Conservation (phyloP, 2,797 vertebrate species). For the Paedocypris micromegethes region DNA sequence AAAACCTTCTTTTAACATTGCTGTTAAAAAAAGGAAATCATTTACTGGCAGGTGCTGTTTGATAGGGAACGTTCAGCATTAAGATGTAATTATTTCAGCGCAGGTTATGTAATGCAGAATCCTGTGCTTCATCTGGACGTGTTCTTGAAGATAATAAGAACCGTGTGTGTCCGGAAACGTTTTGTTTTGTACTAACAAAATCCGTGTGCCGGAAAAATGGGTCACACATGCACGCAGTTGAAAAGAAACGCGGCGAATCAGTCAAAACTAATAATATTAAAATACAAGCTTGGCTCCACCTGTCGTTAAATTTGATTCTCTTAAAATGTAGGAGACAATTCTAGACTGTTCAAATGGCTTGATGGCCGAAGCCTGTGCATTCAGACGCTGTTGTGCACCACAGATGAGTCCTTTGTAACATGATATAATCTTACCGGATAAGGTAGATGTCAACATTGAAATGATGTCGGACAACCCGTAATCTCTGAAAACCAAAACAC, state of each 20-base stretch:
- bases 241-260: no score
- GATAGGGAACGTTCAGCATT: constrained; percentile 6
- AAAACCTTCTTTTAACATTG: no score
- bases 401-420: no score
- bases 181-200: neutral
- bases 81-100: constrained; percentile 8
- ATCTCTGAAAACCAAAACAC: neutral
- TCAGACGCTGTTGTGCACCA: no score
- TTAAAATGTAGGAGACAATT: no score
- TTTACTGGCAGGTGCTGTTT: neutral
- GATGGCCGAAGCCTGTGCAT: no score
- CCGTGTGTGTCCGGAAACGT: neutral
- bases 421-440: neutral
- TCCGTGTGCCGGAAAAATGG: no score
- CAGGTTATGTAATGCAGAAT: constrained; percentile 26
- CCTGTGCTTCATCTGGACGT: neutral
- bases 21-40: neutral
- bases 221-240: no score
- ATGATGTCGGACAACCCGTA: neutral
- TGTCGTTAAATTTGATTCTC: no score
- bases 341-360: no score
- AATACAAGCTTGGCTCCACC: no score
- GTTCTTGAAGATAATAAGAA: neutral
- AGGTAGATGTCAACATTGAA: neutral
- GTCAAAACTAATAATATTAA: no score